Evolutionary conservation across 2,113 vertebrate species (phyloP), one percentile per base, ranked within the genome.

Genomic region (Varanus komodoensis): DNA sequence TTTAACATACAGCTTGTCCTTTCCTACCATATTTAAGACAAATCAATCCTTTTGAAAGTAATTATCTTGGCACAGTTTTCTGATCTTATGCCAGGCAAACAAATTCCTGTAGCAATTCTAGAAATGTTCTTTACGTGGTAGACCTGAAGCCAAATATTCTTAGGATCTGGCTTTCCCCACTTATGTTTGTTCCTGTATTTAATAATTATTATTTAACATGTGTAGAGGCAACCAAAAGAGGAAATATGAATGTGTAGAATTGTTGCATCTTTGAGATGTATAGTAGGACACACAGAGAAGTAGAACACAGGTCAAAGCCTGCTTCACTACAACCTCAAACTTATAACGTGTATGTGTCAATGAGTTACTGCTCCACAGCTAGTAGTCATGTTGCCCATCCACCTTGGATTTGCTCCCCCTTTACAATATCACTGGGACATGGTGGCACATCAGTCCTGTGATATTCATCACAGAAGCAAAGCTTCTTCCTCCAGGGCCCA

Each of bases 191-290:
- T 96, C 95, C 95, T 95, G 97, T 98, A 98, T 98, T 98, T 98
- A 98, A 98, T 98, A 98, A 98, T 98, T 98, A 98, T 98, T 98
- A 97, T 97, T 93, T 96, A 96, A 85, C 89, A 98, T 98, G 97
- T 96, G 81, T 94, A 95, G 97, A 97, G 95, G 95, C 97, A 97
- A 97, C 97, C 97, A 98, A 93, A 96, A 94, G 84, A 80, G 90
- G 82, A 91, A 91, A 89, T 95, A 96, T 94, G 92, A 95, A 96
- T 95, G 84, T 94, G 96, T 98, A 98, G 97, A 97, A 96, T 97
- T 96, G 97, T 97, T 97, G 96, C 97, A 97, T 97, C 97, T 97
- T 97, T 96, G 97, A 97, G 96, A 97, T 93, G 27, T 74, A 96
- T 97, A 97, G 96, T 96, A 98, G 98, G 97, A 96, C 75, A 82